These are phyloP conservation scores for Natator depressus DNA, from an alignment of 2,113 vertebrate species.

Conservation along the genomic window DNA sequence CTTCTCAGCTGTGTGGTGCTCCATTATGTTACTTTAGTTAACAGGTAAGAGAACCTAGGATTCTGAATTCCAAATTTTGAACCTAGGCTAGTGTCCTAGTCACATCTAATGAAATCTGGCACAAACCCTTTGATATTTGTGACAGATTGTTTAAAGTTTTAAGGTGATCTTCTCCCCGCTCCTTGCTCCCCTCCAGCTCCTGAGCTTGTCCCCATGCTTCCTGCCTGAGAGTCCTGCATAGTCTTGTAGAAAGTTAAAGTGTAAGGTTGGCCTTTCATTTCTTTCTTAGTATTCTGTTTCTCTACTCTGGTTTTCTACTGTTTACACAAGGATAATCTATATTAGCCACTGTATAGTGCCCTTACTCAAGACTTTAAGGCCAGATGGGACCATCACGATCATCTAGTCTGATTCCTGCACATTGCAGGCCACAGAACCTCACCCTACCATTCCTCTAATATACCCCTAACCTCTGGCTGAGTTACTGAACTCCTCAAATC, in stretches of 20 bases:
- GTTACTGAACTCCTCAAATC: neutral
- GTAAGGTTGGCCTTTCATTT: neutral
- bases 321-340: neutral
- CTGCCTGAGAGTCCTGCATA: neutral
- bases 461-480: neutral
- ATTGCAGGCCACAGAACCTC: neutral
- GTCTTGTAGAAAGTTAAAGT: neutral
- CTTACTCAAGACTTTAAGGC: neutral
- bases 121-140: neutral
- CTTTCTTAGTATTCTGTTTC: neutral
- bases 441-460: neutral
- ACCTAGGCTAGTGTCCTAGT: neutral
- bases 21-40: neutral
- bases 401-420: neutral
- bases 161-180: neutral
- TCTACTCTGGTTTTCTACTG: neutral
- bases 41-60: neutral
- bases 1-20: slow-evolving; percentile 3
- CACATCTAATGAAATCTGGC: neutral
- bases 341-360: neutral
- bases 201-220: neutral
- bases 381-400: neutral
- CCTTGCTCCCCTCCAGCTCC: neutral
- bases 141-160: neutral
- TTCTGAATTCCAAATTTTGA: neutral